These are phyloP conservation scores for Rhizoglyphus robini DNA, from an alignment of 1,140 invertebrate species.

Conservation along the genomic window DNA sequence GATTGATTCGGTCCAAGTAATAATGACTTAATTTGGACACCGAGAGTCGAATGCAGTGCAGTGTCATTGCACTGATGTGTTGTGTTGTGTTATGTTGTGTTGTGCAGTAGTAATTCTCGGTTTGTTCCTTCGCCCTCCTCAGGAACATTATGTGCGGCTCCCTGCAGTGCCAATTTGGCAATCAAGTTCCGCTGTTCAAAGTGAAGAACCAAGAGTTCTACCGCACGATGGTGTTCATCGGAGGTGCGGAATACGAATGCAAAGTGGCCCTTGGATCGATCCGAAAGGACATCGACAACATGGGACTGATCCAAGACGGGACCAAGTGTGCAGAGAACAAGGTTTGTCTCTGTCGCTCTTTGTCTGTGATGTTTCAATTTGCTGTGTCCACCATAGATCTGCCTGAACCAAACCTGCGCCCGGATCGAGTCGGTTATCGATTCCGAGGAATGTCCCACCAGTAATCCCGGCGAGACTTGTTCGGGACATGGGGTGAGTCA, in stretches of 20 bases:
- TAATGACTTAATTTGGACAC: no score
- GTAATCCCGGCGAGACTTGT: constrained; percentile 72
- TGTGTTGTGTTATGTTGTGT: no score
- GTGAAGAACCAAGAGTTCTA: constrained; percentile 63
- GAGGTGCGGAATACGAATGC: constrained; percentile 73
- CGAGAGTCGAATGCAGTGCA: no score
- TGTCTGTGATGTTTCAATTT: not conserved
- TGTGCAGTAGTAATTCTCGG: no score
- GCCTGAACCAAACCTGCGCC: constrained; percentile 79
- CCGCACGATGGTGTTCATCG: constrained; percentile 68
- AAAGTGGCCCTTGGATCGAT: constrained; percentile 61
- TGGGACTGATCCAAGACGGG: constrained; percentile 70
- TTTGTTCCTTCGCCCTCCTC: no score
- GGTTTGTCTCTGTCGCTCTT: constrained; percentile 34
- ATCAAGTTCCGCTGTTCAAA: constrained; percentile 48
- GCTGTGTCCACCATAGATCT: constrained; percentile 45
- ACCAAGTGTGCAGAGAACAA: constrained; percentile 78
- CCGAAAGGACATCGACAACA: constrained; percentile 46
- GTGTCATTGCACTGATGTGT: no score
- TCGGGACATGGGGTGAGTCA: constrained; percentile 74
- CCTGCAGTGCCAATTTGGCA: constrained; percentile 73
- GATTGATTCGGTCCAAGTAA: no score
- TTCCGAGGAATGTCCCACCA: constrained; percentile 59
- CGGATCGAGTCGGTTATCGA: constrained; percentile 65
- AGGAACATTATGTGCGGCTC: constrained; percentile 78